Base-by-base conservation (phyloP, 2,113 vertebrate genomes). In the Mus spicilegus region DNA sequence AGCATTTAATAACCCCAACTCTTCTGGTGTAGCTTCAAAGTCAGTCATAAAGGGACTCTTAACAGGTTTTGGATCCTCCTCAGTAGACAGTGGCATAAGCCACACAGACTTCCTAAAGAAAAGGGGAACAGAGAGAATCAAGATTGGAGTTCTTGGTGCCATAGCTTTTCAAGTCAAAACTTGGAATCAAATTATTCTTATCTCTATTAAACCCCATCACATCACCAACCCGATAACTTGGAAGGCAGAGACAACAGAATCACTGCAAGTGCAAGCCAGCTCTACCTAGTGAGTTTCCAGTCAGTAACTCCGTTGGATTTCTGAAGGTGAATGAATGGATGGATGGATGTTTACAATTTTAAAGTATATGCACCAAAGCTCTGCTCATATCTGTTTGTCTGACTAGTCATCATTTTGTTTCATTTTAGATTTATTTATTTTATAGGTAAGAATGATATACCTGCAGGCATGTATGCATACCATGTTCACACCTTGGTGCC, bases 91-190 rank as follows among this genome's bases (percentile, higher is more conserved):
- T 89, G 95, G 28, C 76, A 24, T 82, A 26, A 97, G 69, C 95
- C 95, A 89, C 30, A 78, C 36, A 24, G 96, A 95, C 80, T 94
- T 89, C 93, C 97, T 96, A 46, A 81, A 90, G 69, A 87, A 75
- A 86, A 77, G n/a, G 54, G 36, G 77, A 51, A 84, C 33, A 95
- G 85, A 72, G 69, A 8, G 36, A 84, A 36, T 19, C 7, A 75
- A 7, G 9, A 12, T 85, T 69, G 54, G 70, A 19, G 36, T 17
- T 24, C 58, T 63, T 20, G 56, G 11, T 28, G 13, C 33, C n/a
- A 65, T 1, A 24, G 36, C 14, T 51, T 89, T 39, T 39, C 39
- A 26, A 81, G 26, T 85, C 11, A 89, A 14, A 28, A 85, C n/a
- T 26, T 76, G 65, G 26, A 36, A 24, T 28, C 49, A 82, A 28